Evolutionary conservation across 1,140 invertebrate species (phyloP).

Genomic region (Drosophila takahashii): DNA sequence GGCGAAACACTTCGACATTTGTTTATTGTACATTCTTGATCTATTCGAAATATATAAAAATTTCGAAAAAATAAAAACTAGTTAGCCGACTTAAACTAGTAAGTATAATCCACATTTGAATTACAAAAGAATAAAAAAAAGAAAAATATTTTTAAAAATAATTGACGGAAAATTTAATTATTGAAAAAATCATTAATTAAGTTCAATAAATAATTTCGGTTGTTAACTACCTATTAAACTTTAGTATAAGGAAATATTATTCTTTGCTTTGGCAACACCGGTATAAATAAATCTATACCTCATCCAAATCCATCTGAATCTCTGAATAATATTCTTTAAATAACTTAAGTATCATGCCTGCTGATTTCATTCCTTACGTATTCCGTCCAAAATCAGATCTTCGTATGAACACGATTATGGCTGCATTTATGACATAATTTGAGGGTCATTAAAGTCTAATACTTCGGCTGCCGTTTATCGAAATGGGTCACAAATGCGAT

Average conservation of each 20-base stretch:
- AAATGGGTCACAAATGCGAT: conserved; percentile 32
- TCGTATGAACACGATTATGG: conserved; percentile 1
- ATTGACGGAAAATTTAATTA: no score
- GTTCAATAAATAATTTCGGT: neutral
- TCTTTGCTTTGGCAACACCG: neutral
- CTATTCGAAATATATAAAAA: neutral
- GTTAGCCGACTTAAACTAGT: no score
- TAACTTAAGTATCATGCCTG: conserved; percentile 7
- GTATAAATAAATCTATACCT: neutral
- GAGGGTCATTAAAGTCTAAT: conserved; percentile 20
- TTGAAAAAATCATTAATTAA: neutral
- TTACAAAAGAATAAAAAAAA: no score
- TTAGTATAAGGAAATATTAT: no score
- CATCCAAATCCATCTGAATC: neutral
- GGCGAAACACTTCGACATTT: neutral
- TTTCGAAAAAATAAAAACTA: no score
- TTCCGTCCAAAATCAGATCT: conserved; percentile 2
- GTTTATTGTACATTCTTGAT: neutral
- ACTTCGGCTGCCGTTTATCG: conserved; percentile 12
- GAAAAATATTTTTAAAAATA: no score
- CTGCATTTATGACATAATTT: conserved; percentile 44
- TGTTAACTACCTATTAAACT: no score
- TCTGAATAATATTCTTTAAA: conserved; percentile 35
- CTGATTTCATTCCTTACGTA: conserved; percentile 15
- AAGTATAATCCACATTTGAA: no score